Evolutionary conservation across 2,888 invertebrate genomes (phyloP).

Genomic region (Eupithecia insigniata): DNA sequence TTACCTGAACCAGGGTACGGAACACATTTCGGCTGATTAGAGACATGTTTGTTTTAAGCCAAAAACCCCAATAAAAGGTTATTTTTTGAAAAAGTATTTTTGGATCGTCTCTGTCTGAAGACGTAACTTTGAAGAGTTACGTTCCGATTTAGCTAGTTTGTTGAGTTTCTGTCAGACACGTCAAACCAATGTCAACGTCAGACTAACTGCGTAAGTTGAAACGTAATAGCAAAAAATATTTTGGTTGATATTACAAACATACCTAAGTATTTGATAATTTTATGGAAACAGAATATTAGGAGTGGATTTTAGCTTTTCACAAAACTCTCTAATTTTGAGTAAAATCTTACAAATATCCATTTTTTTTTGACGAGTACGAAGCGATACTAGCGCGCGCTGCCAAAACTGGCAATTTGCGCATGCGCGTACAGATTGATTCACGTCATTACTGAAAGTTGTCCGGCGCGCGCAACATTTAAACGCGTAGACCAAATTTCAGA

Average conservation of each 20-base stretch:
- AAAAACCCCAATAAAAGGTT: slow-evolving; percentile 60
- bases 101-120: slow-evolving; percentile 56
- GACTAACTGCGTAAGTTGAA: slow-evolving; percentile 23
- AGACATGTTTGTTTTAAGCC: slow-evolving; percentile 63
- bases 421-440: slow-evolving; percentile 63
- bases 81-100: slow-evolving; percentile 66
- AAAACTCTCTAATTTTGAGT: not conserved
- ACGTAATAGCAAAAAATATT: slow-evolving; percentile 13
- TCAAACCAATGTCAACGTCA: slow-evolving; percentile 13
- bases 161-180: slow-evolving; percentile 46
- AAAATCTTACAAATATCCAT: not conserved
- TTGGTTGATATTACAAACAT: not conserved
- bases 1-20: slow-evolving; percentile 75
- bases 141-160: slow-evolving; percentile 49
- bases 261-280: not conserved
- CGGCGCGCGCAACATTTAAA: slow-evolving; percentile 81
- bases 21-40: slow-evolving; percentile 73
- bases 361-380: not conserved
- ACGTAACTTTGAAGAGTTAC: slow-evolving; percentile 56
- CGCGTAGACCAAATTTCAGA: slow-evolving; percentile 40
- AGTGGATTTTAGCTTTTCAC: not conserved
- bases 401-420: not conserved
- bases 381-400: slow-evolving; percentile 21
- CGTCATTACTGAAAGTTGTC: slow-evolving; percentile 64
- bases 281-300: not conserved